A percentile compares a stretch with the other conserved stretches of the same genome.
Conservation (phyloP, 92 coral and sea anemone species). For the Umimayanthus kanabou region DNA sequence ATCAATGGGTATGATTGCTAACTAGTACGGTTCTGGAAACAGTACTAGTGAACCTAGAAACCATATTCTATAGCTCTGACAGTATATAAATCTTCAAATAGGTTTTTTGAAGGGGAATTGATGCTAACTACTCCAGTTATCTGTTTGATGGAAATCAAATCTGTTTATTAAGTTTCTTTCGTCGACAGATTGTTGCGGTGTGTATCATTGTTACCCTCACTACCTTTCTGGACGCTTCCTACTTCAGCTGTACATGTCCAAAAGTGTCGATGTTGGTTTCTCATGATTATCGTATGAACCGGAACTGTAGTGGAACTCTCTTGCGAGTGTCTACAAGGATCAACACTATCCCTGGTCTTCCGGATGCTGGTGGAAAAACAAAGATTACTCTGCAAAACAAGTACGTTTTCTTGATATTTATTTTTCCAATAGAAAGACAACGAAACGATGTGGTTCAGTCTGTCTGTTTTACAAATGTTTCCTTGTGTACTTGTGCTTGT, state of each 20-base stretch:
- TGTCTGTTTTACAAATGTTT: background rate
- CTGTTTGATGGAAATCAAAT: too few relatives aligned
- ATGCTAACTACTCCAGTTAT: too few relatives aligned
- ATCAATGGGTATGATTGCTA: background rate
- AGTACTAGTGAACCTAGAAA: background rate
- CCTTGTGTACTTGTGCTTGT: too few relatives aligned
- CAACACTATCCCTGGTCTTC: background rate
- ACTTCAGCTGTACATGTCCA: background rate
- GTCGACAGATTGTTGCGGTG: background rate
- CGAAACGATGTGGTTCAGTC: background rate
- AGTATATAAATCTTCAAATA: too few relatives aligned
- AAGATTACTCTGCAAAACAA: conserved; percentile 15
- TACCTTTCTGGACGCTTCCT: background rate
- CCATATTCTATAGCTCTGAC: background rate
- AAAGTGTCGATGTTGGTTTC: conserved; percentile 6
- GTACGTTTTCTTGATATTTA: background rate
- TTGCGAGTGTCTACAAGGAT: conserved; percentile 22
- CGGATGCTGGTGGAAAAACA: conserved; percentile 29
- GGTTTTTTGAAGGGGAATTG: background rate
- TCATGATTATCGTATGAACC: conserved; percentile 8
- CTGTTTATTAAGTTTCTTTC: background rate
- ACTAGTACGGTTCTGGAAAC: background rate
- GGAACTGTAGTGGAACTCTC: conserved; percentile 17
- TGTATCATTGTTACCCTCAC: background rate
- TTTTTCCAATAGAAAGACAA: background rate